These are phyloP conservation scores for Nudaria mundana DNA, from an alignment of 2,888 invertebrate genomes.

Conservation along the genomic window DNA sequence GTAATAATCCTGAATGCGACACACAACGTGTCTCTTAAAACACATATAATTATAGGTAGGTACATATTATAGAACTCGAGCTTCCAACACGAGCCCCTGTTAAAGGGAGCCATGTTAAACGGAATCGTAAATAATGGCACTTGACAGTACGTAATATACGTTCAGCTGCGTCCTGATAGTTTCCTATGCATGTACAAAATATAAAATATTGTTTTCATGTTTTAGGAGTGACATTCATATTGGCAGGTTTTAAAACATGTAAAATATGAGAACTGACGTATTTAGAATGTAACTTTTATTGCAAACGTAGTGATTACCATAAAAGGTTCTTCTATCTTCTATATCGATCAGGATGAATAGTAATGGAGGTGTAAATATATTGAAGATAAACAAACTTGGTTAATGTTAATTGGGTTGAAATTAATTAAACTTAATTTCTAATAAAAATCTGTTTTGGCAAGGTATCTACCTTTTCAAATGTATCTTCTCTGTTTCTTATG, in stretches of 20 bases:
- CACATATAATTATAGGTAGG: not conserved
- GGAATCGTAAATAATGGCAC: constrained; percentile 44
- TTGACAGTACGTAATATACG: constrained; percentile 45
- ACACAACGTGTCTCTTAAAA: not conserved
- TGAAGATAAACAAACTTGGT: too few relatives aligned
- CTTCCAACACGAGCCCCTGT: constrained; percentile 4
- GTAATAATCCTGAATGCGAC: not conserved
- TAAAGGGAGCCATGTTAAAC: constrained; percentile 27
- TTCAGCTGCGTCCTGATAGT: constrained; percentile 38
- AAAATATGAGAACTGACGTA: too few relatives aligned
- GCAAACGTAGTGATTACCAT: too few relatives aligned
- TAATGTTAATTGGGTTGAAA: too few relatives aligned
- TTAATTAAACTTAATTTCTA: too few relatives aligned
- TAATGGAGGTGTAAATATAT: too few relatives aligned
- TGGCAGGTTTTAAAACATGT: not conserved
- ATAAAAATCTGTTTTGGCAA: too few relatives aligned
- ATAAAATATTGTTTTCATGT: constrained; percentile 10
- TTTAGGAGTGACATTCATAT: not conserved
- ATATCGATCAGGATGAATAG: too few relatives aligned
- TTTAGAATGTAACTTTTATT: too few relatives aligned
- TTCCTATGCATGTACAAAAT: constrained; percentile 29
- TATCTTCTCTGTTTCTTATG: too few relatives aligned
- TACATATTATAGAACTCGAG: not conserved
- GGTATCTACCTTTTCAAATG: too few relatives aligned
- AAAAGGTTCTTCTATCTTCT: too few relatives aligned